Base-by-base conservation (phyloP, 2,888 invertebrate genomes). In the Lissonota sp. region DNA sequence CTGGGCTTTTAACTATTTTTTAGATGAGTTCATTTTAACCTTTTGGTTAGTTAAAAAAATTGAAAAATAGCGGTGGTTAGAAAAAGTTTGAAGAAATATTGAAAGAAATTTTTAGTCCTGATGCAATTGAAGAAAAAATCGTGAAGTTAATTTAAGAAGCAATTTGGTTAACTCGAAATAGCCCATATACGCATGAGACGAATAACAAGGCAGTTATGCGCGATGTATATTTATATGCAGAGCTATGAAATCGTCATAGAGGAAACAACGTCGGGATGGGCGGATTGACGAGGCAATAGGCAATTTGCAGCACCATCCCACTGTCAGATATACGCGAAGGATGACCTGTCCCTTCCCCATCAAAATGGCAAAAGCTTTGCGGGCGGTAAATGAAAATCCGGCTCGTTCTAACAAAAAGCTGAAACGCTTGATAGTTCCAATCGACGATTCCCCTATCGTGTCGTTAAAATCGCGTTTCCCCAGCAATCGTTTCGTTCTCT, bases 341-440 rank as follows among this genome's bases (percentile, higher is more conserved):
- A 26, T 26, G 26, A 26, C 26, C 26, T n/a, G 26, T 26, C 26
- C 26, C 26, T 26, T 26, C 26, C 26, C 26, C 26, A 26, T 26
- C 26, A 26, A 26, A 26, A 26, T 3, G 26, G 26, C 64, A 64
- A 73, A 64, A 57, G 73, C 46, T 73, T 64, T 42, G 62, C 44
- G 12, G 12, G 42, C 51, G 49, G 16, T 60, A 66, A 75, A 75
- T 80, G 79, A 75, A 80, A 75, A 71, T 53, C 60, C 44, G 40
- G 10, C 8, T 53, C 46, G 57, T 16, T 63, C 58, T 80, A 80
- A 75, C 79, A 66, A 80, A 64, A 64, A 71, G 58, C 42, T 64
- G 64, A 79, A 79, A 66, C 55, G 75, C 79, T 80, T 75, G 75
- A 75, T 71, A 75, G 26, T 74, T 75, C 64, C 74, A 75, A 75